A percentile compares a stretch with the other conserved stretches of the same genome.
Conservation (phyloP, 2,888 invertebrate genomes). For the Sphaerophoria rueppellii region DNA sequence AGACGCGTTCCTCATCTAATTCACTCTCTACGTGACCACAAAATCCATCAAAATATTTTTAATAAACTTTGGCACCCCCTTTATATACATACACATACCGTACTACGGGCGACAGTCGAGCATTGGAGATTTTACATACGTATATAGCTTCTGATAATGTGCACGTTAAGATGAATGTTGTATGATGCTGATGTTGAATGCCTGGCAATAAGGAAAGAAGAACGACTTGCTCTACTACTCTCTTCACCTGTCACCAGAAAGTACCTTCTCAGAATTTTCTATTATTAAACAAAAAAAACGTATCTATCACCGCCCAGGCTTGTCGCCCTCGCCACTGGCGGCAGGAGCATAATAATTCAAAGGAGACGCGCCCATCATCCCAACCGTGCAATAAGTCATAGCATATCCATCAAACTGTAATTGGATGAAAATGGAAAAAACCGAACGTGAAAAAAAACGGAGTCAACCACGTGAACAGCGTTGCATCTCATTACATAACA, state of each 20-base stretch:
- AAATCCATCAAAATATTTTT: slow-evolving; percentile 74
- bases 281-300: slow-evolving; percentile 65
- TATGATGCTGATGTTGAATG: slow-evolving; percentile 54
- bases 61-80: slow-evolving; percentile 66
- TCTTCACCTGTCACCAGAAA: slow-evolving; percentile 66
- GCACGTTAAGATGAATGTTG: slow-evolving; percentile 67
- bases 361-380: neutral
- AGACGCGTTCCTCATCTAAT: slow-evolving; percentile 72
- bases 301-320: slow-evolving; percentile 17
- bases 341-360: neutral
- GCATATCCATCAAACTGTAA: slow-evolving; percentile 71
- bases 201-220: slow-evolving; percentile 26
- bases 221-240: neutral
- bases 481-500: slow-evolving; percentile 72
- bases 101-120: neutral
- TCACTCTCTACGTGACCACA: slow-evolving; percentile 73
- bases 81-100: neutral
- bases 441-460: slow-evolving; percentile 39
- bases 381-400: slow-evolving; percentile 58
- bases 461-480: slow-evolving; percentile 57
- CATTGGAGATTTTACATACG: neutral
- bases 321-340: neutral
- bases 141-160: slow-evolving; percentile 70
- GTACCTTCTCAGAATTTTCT: slow-evolving; percentile 63
- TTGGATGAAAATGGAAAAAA: slow-evolving; percentile 68